Evolutionary conservation across 23 tunicate species (phyloP).

Genomic region (Ciona savignyi): DNA sequence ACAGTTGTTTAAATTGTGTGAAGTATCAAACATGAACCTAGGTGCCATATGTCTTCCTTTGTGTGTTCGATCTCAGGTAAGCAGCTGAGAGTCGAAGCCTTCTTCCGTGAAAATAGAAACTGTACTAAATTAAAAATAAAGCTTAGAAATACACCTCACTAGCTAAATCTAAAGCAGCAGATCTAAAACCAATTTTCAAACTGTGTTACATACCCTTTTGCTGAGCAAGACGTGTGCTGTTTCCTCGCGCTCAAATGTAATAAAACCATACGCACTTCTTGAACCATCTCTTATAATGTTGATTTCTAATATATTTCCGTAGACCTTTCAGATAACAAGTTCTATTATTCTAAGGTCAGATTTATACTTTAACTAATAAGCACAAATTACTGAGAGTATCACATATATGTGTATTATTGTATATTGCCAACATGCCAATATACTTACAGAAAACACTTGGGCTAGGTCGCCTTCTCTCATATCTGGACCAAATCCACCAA

Average conservation of each 20-base stretch:
- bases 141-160: no score
- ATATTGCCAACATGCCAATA: no score
- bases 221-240: slow-evolving; percentile 9
- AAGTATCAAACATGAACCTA: neutral
- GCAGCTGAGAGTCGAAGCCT: slow-evolving; percentile 28
- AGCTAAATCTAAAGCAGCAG: no score
- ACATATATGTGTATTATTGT: no score
- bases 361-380: no score
- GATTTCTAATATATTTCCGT: slow-evolving; percentile 15
- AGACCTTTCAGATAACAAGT: slow-evolving; percentile 15
- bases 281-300: slow-evolving; percentile 20
- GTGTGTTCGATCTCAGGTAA: slow-evolving; percentile 22
- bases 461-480: slow-evolving; percentile 19
- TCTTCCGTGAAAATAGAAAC: slow-evolving; percentile 26
- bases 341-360: no score
- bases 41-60: slow-evolving; percentile 11
- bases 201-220: slow-evolving; percentile 5
- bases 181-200: no score
- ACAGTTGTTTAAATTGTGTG: neutral
- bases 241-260: slow-evolving; percentile 23
- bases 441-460: slow-evolving; percentile 27
- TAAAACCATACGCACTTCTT: slow-evolving; percentile 18
- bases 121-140: no score
- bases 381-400: no score
- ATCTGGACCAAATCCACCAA: slow-evolving; percentile 23